These are phyloP conservation scores for Glaucomys volans DNA, from an alignment of 2,113 vertebrate species.

Conservation along the genomic window DNA sequence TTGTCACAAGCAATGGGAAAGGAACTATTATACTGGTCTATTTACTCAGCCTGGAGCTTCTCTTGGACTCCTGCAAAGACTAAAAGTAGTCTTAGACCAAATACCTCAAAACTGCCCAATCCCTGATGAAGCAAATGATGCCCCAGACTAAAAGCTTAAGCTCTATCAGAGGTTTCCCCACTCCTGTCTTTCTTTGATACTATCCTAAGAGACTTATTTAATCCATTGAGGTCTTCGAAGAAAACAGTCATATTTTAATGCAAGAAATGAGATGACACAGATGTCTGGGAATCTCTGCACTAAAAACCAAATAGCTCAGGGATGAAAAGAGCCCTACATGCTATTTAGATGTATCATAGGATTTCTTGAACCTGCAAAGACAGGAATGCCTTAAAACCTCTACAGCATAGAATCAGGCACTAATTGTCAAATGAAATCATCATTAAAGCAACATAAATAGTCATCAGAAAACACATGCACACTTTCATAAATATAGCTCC, in stretches of 20 bases:
- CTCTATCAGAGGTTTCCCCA: slow-evolving; percentile 69
- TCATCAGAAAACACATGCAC: neutral
- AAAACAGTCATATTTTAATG: slow-evolving; percentile 75
- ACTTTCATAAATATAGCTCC: slow-evolving; percentile 7
- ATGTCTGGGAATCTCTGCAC: slow-evolving; percentile 56
- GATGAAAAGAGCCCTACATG: slow-evolving; percentile 63
- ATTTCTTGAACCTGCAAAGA: neutral
- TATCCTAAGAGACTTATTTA: slow-evolving; percentile 80
- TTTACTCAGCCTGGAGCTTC: neutral
- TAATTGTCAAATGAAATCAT: slow-evolving; percentile 27
- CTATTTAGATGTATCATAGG: neutral
- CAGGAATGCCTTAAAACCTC: neutral
- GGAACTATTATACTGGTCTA: neutral
- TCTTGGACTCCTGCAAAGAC: neutral
- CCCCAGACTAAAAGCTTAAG: slow-evolving; percentile 67
- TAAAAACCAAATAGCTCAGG: slow-evolving; percentile 53
- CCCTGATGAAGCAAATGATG: slow-evolving; percentile 64
- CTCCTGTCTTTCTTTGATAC: slow-evolving; percentile 51
- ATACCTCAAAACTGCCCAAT: slow-evolving; percentile 37
- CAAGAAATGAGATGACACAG: slow-evolving; percentile 76
- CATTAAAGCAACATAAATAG: slow-evolving; percentile 36
- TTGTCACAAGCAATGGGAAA: neutral
- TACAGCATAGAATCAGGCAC: neutral
- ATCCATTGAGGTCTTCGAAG: slow-evolving; percentile 61
- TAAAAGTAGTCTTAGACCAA: slow-evolving; percentile 22